Percentiles rank a stretch among this genome's conserved stretches.
These are phyloP conservation scores for Crenichthys baileyi DNA, from an alignment of 2,797 vertebrate species.

Conservation along the genomic window DNA sequence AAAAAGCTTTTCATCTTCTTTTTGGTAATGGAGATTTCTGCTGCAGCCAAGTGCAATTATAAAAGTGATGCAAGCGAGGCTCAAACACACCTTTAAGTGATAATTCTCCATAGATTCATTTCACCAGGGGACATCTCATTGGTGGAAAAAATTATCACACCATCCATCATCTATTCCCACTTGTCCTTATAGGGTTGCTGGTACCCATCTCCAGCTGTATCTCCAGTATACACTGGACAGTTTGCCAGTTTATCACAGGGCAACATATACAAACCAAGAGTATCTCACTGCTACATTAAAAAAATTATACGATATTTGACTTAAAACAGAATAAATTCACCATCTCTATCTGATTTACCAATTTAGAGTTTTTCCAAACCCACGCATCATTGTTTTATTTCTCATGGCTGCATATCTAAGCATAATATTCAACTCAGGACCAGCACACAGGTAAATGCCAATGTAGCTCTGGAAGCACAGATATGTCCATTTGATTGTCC, in stretches of 20 bases:
- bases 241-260: neutral
- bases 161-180: too few species aligned
- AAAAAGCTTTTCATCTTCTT: too few species aligned
- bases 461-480: slow-evolving; percentile 60
- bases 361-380: slow-evolving; percentile 17
- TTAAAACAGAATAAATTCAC: neutral
- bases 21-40: too few species aligned
- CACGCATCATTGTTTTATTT: slow-evolving; percentile 70
- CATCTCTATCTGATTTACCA: neutral
- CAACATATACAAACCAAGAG: neutral
- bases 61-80: too few species aligned
- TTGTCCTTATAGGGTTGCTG: too few species aligned
- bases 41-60: too few species aligned
- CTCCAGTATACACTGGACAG: too few species aligned
- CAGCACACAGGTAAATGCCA: slow-evolving; percentile 46
- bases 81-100: too few species aligned
- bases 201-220: too few species aligned
- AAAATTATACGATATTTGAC: neutral
- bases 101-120: too few species aligned
- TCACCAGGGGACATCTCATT: too few species aligned
- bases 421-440: slow-evolving; percentile 54
- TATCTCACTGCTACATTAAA: neutral
- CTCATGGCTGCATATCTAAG: slow-evolving; percentile 60
- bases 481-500: slow-evolving; percentile 74
- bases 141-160: too few species aligned